Percentiles rank a stretch among this genome's conserved stretches.
Conservation (phyloP, 2,797 vertebrate species). For the Epinephelus coioides region DNA sequence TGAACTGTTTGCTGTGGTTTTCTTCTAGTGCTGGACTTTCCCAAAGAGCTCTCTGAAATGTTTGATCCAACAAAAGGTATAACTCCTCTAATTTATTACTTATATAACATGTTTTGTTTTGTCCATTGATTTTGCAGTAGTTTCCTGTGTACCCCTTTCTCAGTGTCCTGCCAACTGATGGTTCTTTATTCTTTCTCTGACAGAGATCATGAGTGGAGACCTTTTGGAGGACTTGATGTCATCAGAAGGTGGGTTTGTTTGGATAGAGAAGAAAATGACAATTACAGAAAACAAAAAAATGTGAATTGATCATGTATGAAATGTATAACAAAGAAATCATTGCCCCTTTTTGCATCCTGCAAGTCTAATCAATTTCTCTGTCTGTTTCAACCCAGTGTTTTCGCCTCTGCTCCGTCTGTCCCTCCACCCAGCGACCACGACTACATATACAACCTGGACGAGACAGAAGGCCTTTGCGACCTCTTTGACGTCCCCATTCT, state of each 20-base stretch:
- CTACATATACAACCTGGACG: constrained; percentile 98
- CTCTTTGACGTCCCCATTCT: constrained; percentile 98
- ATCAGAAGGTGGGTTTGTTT: constrained; percentile 92
- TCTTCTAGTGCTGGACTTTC: constrained; percentile 93
- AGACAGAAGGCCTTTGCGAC: constrained; percentile 98
- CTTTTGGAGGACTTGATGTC: constrained; percentile 98
- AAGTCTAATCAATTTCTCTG: constrained; percentile 10
- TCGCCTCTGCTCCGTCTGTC: constrained; percentile 96
- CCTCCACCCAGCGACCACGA: constrained; percentile 97
- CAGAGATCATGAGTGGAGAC: constrained; percentile 96
- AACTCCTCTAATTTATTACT: neutral
- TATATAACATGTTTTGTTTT: too few relatives aligned
- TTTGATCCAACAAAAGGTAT: constrained; percentile 97
- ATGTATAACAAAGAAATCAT: neutral
- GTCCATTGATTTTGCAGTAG: neutral
- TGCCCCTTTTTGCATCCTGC: neutral
- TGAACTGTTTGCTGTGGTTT: constrained; percentile 31
- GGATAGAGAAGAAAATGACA: neutral
- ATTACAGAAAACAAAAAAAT: neutral
- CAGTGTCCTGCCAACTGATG: neutral
- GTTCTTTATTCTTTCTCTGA: constrained; percentile 23
- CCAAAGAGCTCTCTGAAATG: constrained; percentile 97
- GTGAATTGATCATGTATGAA: neutral
- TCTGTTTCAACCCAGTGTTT: constrained; percentile 88
- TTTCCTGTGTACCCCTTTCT: neutral